Evolutionary conservation across 2,113 vertebrate species (phyloP), one percentile per base, ranked within the genome.

Genomic region (Percopsis transmontana): DNA sequence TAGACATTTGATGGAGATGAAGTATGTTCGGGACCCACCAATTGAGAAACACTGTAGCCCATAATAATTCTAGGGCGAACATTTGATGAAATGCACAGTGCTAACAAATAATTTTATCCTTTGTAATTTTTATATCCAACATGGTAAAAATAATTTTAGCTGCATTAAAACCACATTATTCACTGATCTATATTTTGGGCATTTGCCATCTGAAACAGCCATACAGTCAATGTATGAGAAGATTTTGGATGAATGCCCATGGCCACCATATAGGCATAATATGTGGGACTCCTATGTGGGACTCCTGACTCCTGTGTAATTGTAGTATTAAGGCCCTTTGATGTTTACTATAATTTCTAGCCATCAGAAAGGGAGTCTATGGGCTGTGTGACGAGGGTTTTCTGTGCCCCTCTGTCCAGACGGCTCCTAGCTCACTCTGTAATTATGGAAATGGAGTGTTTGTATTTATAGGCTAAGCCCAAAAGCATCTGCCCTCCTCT

Each of bases 381-480:
- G 84, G 85, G 80, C 80, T 86, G 80, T 76, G 83, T 87, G 88
- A 88, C 82, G 83, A 83, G 78, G 88, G 88, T 80, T 88, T 85
- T 80, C 86, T 87, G 85, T 78, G 83, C 79, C 89, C 90, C 90
- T 89, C 79, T 84, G 89, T 91, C 89, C 91, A 93, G 91, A 93
- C 91, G 75, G 79, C 85, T 93, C 92, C 94, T 91, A 92, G 94
- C 93, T 94, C 90, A 90, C 89, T 90, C 91, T 87, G 82, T 93
- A 92, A 91, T 94, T 93, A 94, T 92, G 92, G 89, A 94, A 94
- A 94, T 91, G 89, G 91, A 87, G 90, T 94, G 95, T 95, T 95
- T 95, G 93, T 95, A 94, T 96, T 95, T 95, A 95, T 94, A 96
- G 93, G 90, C 88, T 89, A 90, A 94, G 91, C 90, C 95, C 94